phyloP scores from a whole-genome alignment of 2,113 vertebrate species.

The Caloenas nicobarica region DNA sequence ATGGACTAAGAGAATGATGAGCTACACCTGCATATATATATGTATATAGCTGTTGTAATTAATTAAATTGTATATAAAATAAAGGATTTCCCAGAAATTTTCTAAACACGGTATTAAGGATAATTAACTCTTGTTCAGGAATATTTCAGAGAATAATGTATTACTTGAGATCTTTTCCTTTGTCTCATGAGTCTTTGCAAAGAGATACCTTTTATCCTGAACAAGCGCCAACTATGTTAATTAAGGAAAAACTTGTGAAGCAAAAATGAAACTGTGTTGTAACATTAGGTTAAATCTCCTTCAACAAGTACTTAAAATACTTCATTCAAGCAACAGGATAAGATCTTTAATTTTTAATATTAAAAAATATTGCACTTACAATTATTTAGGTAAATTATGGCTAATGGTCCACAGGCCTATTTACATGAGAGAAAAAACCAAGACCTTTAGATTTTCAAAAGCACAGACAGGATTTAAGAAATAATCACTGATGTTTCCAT shows the following conservation, averaged over 20 bases:
- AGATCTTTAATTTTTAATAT: not conserved
- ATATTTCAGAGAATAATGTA: not conserved
- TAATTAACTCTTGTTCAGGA: not conserved
- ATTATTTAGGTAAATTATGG: not conserved
- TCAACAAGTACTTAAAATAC: not conserved
- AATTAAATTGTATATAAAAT: too few relatives aligned
- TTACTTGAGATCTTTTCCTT: not conserved
- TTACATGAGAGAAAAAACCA: not conserved
- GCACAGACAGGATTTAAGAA: not conserved
- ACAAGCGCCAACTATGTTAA: constrained; percentile 6
- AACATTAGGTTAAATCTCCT: not conserved
- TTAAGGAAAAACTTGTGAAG: constrained; percentile 34
- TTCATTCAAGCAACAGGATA: not conserved
- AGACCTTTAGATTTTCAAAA: not conserved
- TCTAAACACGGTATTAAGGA: not conserved
- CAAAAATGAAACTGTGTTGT: not conserved
- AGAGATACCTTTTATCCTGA: constrained; percentile 22
- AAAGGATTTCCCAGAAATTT: not conserved
- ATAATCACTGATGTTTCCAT: not conserved
- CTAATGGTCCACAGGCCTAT: not conserved
- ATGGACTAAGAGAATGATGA: too few relatives aligned
- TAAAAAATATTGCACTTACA: not conserved
- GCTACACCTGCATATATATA: too few relatives aligned
- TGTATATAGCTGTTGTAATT: too few relatives aligned
- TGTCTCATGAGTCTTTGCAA: not conserved